These are phyloP conservation scores for Philopedon plagiatum DNA, from an alignment of 2,888 invertebrate genomes.

Conservation along the genomic window DNA sequence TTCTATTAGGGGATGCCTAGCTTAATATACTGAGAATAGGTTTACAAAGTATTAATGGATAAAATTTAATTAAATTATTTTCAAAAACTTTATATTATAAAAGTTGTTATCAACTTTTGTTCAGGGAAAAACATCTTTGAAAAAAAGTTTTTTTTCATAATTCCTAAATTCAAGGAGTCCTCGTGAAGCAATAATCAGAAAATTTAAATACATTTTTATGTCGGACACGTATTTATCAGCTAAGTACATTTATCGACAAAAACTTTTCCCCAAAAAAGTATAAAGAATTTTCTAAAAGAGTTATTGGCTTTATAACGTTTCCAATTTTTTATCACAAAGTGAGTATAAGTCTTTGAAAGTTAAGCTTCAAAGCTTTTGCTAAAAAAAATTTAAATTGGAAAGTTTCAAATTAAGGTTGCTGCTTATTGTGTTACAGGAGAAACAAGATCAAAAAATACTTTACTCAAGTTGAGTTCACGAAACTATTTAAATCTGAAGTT, in stretches of 20 bases:
- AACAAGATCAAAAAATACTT: background rate
- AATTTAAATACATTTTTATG: background rate
- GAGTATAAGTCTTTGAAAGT: background rate
- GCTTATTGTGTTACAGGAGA: background rate
- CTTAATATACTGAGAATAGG: no score
- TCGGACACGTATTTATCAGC: background rate
- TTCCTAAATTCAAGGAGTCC: background rate
- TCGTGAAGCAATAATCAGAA: background rate
- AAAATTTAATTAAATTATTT: no score
- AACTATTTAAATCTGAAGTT: background rate
- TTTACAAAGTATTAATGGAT: no score
- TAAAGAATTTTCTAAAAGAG: background rate
- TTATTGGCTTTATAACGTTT: background rate
- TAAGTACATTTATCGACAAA: background rate
- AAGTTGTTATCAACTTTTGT: no score
- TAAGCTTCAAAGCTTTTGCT: background rate
- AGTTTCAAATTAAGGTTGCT: background rate
- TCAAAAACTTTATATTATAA: no score
- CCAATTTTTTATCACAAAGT: background rate
- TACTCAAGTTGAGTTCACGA: background rate
- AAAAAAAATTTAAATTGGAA: background rate
- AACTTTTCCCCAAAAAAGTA: background rate
- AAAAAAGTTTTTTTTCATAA: background rate
- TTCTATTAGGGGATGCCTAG: no score
- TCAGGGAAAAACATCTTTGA: no score